Base-by-base conservation (phyloP, 2,797 vertebrate genomes). In the Carapus acus region DNA sequence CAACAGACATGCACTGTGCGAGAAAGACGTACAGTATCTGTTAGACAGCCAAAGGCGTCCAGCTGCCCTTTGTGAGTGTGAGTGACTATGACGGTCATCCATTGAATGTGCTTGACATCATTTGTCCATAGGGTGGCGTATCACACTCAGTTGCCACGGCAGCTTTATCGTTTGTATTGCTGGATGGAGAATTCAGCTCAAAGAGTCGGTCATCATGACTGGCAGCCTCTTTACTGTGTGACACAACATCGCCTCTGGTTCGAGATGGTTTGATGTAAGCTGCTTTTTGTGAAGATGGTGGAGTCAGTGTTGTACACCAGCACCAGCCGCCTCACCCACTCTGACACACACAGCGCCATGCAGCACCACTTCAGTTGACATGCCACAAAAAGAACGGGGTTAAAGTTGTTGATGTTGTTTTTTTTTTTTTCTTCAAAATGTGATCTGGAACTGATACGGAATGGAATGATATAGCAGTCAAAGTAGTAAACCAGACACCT, bases 71-170 rank as follows among this genome's bases (percentile, higher is more conserved):
- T 36, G 11, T 42, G 37, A 56, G 16, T 46, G 34, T 23, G 29
- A 50, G 34, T 21, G 50, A 54, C 20, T 37, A 47, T 21, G 46
- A 63, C 24, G 41, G 59, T 50, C 49, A 22, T 42, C 46, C 14
- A 43, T 12, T 20, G 48, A 57, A 38, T 8, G 11, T 61, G 77
- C 61, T 39, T 8, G 1, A 38, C 78, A 41, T 22, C 38, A 0
- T 74, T 63, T 44, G 73, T 71, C 82, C 84, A 81, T 70, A 12
- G 67, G 84, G 82, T 79, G 84, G 84, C 79, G 76, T 62, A 44
- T 70, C 4, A 57, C 48, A 6, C 82, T 81, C 59, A 54, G 37
- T 75, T 76, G 33, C 60, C 31, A 18, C 36, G 7, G 8, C 37
- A 9, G 17, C 1, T 58, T 54, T 24, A 54, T 8, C 3, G 15